Percentiles rank a stretch among this genome's conserved stretches.
phyloP scores from a whole-genome alignment of 2,888 invertebrate species.

The Himalopsyche japonica region DNA sequence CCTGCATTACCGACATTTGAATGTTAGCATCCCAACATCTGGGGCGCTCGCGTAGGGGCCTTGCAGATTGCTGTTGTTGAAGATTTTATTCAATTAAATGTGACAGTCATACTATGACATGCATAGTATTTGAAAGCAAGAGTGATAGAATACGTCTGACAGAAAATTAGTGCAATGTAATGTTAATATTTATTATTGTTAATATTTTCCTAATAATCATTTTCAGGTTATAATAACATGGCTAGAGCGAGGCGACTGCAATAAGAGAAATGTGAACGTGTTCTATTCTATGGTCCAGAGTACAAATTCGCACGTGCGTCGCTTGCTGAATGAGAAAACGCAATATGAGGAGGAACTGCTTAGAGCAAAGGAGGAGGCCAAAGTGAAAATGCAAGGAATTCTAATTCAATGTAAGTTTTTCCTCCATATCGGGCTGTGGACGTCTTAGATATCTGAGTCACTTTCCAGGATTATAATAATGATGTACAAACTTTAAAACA shows the following conservation, averaged over 20 bases:
- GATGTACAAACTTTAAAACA: too few species aligned
- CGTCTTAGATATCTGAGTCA: neutral
- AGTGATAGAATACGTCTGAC: too few species aligned
- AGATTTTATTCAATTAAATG: too few species aligned
- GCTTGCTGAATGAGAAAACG: constrained; percentile 82
- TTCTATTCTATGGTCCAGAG: constrained; percentile 97
- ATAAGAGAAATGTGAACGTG: constrained; percentile 84
- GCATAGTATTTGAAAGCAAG: too few species aligned
- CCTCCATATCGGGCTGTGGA: neutral
- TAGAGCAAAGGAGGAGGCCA: constrained; percentile 81
- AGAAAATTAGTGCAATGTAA: too few species aligned
- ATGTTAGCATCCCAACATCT: too few species aligned
- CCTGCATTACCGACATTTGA: too few species aligned
- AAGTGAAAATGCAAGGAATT: constrained; percentile 82
- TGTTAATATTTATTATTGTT: too few species aligned
- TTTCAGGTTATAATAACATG: constrained; percentile 80
- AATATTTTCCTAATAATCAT: neutral
- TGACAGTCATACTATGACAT: too few species aligned
- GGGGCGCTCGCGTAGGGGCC: too few species aligned
- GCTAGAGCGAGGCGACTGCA: constrained; percentile 94
- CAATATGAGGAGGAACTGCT: constrained; percentile 87
- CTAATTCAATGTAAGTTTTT: constrained; percentile 87
- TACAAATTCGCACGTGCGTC: constrained; percentile 88
- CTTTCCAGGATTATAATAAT: neutral
- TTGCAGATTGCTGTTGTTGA: too few species aligned